Percentiles rank a stretch among this genome's conserved stretches.
Conservation (phyloP, 2,113 vertebrate species). For the Paratilapia polleni region DNA sequence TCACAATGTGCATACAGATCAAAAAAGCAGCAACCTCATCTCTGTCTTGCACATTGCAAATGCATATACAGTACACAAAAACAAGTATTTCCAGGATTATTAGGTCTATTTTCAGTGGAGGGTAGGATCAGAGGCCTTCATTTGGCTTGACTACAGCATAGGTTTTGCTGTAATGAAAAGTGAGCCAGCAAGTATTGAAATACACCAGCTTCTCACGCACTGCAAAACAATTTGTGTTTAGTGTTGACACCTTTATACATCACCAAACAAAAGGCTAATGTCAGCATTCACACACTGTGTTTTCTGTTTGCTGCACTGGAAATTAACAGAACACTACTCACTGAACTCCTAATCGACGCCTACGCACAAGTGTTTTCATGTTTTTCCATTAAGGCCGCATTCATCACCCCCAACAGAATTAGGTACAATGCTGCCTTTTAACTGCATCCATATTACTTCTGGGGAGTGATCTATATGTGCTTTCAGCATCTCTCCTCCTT, state of each 20-base stretch:
- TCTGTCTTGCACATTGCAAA: slow-evolving; percentile 62
- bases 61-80: slow-evolving; percentile 82
- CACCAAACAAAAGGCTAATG: slow-evolving; percentile 52
- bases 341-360: slow-evolving; percentile 34
- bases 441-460: slow-evolving; percentile 34
- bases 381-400: slow-evolving; percentile 67
- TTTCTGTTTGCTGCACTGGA: slow-evolving; percentile 42
- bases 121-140: slow-evolving; percentile 59
- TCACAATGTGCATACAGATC: slow-evolving; percentile 63
- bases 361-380: slow-evolving; percentile 43
- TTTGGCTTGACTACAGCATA: slow-evolving; percentile 66
- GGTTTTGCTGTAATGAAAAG: slow-evolving; percentile 23
- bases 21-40: slow-evolving; percentile 63
- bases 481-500: slow-evolving; percentile 44
- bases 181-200: slow-evolving; percentile 17
- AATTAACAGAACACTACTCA: slow-evolving; percentile 46
- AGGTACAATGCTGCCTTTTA: slow-evolving; percentile 34
- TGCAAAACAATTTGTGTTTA: slow-evolving; percentile 47
- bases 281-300: slow-evolving; percentile 50
- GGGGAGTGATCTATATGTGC: slow-evolving; percentile 62
- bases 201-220: background rate
- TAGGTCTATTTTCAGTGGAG: slow-evolving; percentile 69
- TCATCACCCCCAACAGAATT: slow-evolving; percentile 37
- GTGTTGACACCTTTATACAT: slow-evolving; percentile 49
- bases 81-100: slow-evolving; percentile 86